Evolutionary conservation across 2,797 vertebrate species (phyloP), one percentile per base, ranked within the genome.

Genomic region (Smutsia gigantea): DNA sequence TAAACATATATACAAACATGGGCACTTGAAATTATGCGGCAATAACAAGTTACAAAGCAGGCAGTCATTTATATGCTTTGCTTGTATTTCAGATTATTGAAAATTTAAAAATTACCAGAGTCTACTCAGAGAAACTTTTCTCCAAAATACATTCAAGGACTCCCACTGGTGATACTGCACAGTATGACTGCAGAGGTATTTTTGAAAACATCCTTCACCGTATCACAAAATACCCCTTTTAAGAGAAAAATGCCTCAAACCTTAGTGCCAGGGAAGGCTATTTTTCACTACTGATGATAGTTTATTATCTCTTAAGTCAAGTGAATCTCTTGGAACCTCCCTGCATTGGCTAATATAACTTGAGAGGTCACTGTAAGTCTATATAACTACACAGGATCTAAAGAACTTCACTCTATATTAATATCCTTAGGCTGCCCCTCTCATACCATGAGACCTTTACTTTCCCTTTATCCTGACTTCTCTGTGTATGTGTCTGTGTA

Each of bases 91-190:
- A 92, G 31, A 94, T 74, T 69, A 75, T 29, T 66, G 31, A 86
- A 95, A 55, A 46, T 11, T 11, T 11, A 81, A 74, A 93, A 74
- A 71, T 27, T 39, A 93, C 29, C 15, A 34, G 55, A 86, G 69
- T 77, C 61, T 68, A 69, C 27, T 61, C 29, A 78, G 78, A 95
- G 72, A 88, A 88, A 84, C 23, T 57, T 84, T 46, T 75, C 63
- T 84, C 55, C 37, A 94, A 91, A 78, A 94, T 49, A 83, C 63
- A 92, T 34, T n/a, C 37, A 78, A 83, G 27, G n/a, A 64, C 17
- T 18, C 55, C 51, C 39, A 49, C 49, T 18, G 77, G 77, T 87
- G 55, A 83, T 55, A 64, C 1, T 69, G 29, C 19, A 87, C 25
- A 83, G 19, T 75, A 59, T 75, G 59, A 75, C 46, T 69, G 3